Base-by-base conservation (phyloP, 2,797 vertebrate genomes). In the Coranthus polyacanthus region DNA sequence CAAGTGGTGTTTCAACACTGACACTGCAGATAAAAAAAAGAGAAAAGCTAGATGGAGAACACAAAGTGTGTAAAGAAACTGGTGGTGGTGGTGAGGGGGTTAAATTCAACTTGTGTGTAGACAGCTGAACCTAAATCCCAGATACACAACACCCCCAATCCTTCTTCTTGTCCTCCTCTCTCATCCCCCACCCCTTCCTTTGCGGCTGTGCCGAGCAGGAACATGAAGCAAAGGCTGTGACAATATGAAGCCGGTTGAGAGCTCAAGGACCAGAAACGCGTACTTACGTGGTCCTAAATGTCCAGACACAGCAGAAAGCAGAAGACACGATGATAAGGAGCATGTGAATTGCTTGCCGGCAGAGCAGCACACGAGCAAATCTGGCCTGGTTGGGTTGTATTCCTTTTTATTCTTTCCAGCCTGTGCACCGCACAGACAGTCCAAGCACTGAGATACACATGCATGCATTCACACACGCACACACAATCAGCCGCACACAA, bases 111-210 rank as follows among this genome's bases (percentile, higher is more conserved):
- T 71, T 78, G 80, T 73, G 84, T 92, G 85, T 82, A 93, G 92
- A 94, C 93, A 93, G 92, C 93, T 93, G 91, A 93, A 92, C 88
- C 91, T 88, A 90, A 92, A 93, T 89, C 91, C 86, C 79, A 85
- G 66, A 90, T 83, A 86, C 83, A 89, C 88, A 83, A 71, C 79
- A 56, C 67, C 84, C 69, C 72, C 51, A 57, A 66, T 71, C 72
- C 71, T 77, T 61, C 67, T 54, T 59, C 75, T 69, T 57, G 21
- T 63, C 67, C 80, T 46, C 69, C 73, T 72, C 65, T 63, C 45
- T 51, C 60, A 57, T 47, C 83, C 86, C 57, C 70, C 79, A 36
- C 71, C 71, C 74, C 71, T 74, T 77, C 79, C 77, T 86, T 68
- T 54, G 76, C 75, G 79, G 72, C 78, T 55, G 75, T 76, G 83